Conservation (phyloP, 2,113 vertebrate genomes). For the Phaethornis superciliosus region DNA sequence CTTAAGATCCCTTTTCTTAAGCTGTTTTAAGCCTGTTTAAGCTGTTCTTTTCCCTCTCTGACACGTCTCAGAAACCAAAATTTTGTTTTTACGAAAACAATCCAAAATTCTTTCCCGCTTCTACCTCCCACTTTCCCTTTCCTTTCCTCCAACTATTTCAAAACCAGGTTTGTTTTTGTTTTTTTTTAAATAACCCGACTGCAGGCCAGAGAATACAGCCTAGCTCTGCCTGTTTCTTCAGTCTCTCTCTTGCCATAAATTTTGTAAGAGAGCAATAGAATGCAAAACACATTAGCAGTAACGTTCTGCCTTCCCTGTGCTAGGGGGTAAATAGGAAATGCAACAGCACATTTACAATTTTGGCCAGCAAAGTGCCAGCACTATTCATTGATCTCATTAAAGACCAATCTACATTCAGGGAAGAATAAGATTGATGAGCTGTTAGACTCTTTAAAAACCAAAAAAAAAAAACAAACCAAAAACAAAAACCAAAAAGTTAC, state of each 20-base stretch:
- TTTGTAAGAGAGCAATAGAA: slow-evolving; percentile 62
- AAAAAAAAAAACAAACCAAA: neutral
- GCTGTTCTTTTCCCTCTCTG: neutral
- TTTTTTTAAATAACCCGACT: neutral
- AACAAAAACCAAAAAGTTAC: slow-evolving; percentile 1
- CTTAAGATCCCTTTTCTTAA: neutral
- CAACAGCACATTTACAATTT: slow-evolving; percentile 62
- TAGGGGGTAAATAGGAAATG: slow-evolving; percentile 65
- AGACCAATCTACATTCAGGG: slow-evolving; percentile 66
- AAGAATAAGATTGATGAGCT: slow-evolving; percentile 56
- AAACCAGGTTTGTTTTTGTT: neutral
- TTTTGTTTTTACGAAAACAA: neutral
- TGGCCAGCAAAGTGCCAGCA: slow-evolving; percentile 42
- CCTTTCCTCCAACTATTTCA: neutral
- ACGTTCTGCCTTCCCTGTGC: neutral
- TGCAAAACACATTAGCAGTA: slow-evolving; percentile 63
- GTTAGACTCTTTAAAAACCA: slow-evolving; percentile 29
- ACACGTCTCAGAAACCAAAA: neutral
- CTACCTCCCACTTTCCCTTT: neutral
- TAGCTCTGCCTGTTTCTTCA: neutral
- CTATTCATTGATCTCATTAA: slow-evolving; percentile 71
- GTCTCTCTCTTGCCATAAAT: slow-evolving; percentile 57
- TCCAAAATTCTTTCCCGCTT: neutral
- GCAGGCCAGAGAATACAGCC: neutral
- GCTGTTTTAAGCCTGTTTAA: neutral